Conservation (phyloP, 1,140 invertebrate genomes). For the Drosophila nikananu region DNA sequence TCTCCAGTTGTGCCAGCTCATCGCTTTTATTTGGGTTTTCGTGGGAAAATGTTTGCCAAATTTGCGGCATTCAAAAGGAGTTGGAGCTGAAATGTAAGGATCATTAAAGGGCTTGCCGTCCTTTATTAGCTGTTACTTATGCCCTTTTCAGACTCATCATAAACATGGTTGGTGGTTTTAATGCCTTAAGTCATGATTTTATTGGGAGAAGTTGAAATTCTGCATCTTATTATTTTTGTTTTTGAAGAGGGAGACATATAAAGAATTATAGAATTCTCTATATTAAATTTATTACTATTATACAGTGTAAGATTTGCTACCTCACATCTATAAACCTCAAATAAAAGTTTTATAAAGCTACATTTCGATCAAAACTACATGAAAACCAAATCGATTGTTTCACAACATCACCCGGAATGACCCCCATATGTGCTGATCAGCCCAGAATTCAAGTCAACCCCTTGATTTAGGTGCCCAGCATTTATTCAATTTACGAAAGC, state of each 20-base stretch:
- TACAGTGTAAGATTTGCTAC: not conserved
- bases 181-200: not conserved
- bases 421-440: not conserved
- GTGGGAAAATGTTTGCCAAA: slow-evolving; percentile 61
- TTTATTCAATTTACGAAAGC: slow-evolving; percentile 47
- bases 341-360: not conserved
- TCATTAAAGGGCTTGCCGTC: slow-evolving; percentile 15
- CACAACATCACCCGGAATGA: too few species aligned
- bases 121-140: slow-evolving; percentile 12
- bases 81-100: slow-evolving; percentile 8
- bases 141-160: too few species aligned
- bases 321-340: not conserved
- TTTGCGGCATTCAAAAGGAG: slow-evolving; percentile 19
- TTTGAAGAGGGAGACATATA: not conserved
- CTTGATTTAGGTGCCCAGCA: slow-evolving; percentile 24
- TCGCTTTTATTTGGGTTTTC: slow-evolving; percentile 60
- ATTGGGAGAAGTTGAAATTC: not conserved
- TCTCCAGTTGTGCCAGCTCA: slow-evolving; percentile 56
- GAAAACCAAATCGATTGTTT: too few species aligned
- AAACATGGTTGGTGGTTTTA: not conserved
- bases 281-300: too few species aligned
- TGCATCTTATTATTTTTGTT: not conserved
- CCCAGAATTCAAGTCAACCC: slow-evolving; percentile 19
- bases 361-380: not conserved
- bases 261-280: too few species aligned